Percentiles rank a stretch among this genome's conserved stretches.
These are phyloP conservation scores for Galemys pyrenaicus DNA, from an alignment of 2,113 vertebrate genomes.

Conservation along the genomic window DNA sequence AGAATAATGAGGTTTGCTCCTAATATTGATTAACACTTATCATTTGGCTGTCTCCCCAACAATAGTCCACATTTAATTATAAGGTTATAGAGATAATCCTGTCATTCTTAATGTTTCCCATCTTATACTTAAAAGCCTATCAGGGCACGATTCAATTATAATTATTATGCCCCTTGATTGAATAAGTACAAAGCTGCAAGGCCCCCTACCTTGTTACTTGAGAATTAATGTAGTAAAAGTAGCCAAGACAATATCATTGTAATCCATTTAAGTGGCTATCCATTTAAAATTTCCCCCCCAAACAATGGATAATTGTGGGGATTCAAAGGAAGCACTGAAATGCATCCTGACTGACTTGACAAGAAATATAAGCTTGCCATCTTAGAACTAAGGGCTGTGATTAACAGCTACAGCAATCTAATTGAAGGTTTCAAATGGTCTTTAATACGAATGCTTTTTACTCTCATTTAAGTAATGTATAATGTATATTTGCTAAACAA, in stretches of 20 bases:
- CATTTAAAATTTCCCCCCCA: background rate
- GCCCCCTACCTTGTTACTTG: background rate
- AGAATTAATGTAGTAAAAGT: slow-evolving; percentile 1
- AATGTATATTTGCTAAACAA: background rate
- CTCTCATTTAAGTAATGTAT: background rate
- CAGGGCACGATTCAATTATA: background rate
- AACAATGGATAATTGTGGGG: background rate
- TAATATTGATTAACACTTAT: background rate
- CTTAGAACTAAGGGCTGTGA: slow-evolving; percentile 31
- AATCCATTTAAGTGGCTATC: background rate
- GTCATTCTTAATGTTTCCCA: slow-evolving; percentile 12
- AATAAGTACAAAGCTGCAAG: background rate
- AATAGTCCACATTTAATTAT: background rate
- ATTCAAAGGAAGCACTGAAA: background rate
- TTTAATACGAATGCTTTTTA: slow-evolving; percentile 27
- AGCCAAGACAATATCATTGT: background rate
- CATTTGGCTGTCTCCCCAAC: background rate
- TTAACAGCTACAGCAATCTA: background rate
- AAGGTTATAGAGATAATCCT: background rate
- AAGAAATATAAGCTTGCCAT: background rate
- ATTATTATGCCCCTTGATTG: background rate
- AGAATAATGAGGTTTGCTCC: background rate
- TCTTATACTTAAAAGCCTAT: slow-evolving; percentile 16
- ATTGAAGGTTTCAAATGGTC: slow-evolving; percentile 37
- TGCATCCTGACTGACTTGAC: background rate